phyloP scores from a whole-genome alignment of 2,888 invertebrate species.

The Ophion ellenae region DNA sequence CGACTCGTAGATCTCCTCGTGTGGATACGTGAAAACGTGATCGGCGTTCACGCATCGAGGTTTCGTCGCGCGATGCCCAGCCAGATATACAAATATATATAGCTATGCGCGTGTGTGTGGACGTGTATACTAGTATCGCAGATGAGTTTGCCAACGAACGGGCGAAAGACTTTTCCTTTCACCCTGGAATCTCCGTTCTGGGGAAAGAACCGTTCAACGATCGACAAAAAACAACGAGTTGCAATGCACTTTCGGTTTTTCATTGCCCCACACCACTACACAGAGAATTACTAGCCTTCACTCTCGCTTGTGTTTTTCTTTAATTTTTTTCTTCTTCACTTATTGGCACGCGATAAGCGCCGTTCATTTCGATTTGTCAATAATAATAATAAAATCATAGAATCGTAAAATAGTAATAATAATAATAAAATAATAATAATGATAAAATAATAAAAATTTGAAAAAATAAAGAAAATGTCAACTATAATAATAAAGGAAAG shows the following conservation, averaged over 20 bases:
- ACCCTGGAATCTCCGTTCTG: conserved; percentile 25
- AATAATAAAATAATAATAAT: too few species aligned
- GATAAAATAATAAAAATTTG: too few species aligned
- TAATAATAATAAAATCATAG: too few species aligned
- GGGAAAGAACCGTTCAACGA: neutral
- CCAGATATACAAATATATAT: neutral
- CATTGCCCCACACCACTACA: neutral
- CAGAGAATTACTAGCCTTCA: neutral
- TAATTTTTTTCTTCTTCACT: neutral
- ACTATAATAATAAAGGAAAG: too few species aligned
- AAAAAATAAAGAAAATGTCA: too few species aligned
- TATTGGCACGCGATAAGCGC: too few species aligned
- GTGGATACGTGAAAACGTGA: conserved; percentile 50
- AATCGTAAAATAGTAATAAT: too few species aligned
- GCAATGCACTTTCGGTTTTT: conserved; percentile 49
- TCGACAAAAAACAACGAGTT: conserved; percentile 14
- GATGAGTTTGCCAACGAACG: conserved; percentile 36
- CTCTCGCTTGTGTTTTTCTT: neutral
- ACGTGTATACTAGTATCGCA: conserved; percentile 11
- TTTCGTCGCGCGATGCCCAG: conserved; percentile 31
- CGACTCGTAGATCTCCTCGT: conserved; percentile 2
- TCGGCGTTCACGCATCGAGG: conserved; percentile 38
- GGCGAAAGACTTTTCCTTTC: conserved; percentile 66
- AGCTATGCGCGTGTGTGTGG: neutral
- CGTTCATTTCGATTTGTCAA: too few species aligned